phyloP scores from a whole-genome alignment of 2,888 invertebrate species.

The Parascotia fuliginaria region DNA sequence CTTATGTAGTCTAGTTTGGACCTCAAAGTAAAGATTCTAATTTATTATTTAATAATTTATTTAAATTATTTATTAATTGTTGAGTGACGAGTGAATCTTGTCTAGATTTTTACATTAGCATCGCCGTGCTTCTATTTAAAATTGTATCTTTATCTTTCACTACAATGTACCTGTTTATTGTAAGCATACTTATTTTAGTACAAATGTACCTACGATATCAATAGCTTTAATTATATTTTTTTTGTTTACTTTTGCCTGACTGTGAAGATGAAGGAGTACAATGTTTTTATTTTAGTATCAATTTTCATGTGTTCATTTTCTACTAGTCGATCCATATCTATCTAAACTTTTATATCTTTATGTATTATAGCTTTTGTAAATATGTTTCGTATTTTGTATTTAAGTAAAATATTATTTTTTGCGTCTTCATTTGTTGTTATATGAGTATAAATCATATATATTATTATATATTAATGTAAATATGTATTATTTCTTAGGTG shows the following conservation, averaged over 20 bases:
- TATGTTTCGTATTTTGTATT: slow-evolving; percentile 74
- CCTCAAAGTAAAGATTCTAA: slow-evolving; percentile 75
- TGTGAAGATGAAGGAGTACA: slow-evolving; percentile 21
- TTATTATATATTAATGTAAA: slow-evolving; percentile 26
- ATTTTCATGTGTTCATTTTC: slow-evolving; percentile 58
- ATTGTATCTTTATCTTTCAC: slow-evolving; percentile 41
- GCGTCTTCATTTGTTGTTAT: slow-evolving; percentile 62
- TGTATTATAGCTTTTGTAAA: slow-evolving; percentile 80
- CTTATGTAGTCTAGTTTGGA: slow-evolving; percentile 67
- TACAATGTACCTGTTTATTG: slow-evolving; percentile 69
- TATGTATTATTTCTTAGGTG: slow-evolving; percentile 49
- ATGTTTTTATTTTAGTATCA: slow-evolving; percentile 48
- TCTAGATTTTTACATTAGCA: slow-evolving; percentile 60
- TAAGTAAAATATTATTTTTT: slow-evolving; percentile 76
- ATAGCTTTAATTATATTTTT: slow-evolving; percentile 66
- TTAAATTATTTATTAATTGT: slow-evolving; percentile 63
- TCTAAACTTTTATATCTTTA: slow-evolving; percentile 23
- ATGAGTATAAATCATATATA: slow-evolving; percentile 33
- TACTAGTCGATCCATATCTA: slow-evolving; percentile 54
- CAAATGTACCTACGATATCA: slow-evolving; percentile 60
- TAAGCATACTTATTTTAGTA: slow-evolving; percentile 63
- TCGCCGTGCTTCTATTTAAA: slow-evolving; percentile 43
- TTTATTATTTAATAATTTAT: slow-evolving; percentile 80
- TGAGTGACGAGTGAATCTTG: slow-evolving; percentile 72
- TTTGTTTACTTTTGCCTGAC: slow-evolving; percentile 31